A percentile compares a stretch with the other conserved stretches of the same genome.
phyloP scores from a whole-genome alignment of 37 sponge, comb jelly and placozoan species.

The Mnemiopsis leidyi region DNA sequence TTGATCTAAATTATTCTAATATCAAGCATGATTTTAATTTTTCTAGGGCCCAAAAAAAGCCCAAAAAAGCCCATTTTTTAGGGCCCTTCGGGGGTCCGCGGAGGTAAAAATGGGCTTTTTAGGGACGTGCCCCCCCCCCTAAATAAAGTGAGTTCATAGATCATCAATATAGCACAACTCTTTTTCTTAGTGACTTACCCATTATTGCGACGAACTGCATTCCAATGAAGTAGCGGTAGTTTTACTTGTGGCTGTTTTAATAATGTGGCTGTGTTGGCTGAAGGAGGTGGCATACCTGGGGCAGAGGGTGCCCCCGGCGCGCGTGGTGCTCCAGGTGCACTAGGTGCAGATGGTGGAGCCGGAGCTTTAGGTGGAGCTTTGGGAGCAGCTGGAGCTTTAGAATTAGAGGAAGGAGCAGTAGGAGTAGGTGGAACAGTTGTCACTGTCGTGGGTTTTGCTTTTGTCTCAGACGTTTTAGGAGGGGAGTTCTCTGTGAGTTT shows the following conservation, averaged over 20 bases:
- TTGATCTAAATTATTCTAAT: too few species aligned
- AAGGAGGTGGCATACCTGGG: not conserved
- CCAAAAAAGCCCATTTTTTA: too few species aligned
- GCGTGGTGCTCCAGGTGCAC: not conserved
- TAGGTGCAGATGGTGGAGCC: not conserved
- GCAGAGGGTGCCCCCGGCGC: not conserved
- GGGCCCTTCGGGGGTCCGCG: too few species aligned
- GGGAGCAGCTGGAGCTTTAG: not conserved
- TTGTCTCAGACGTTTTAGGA: not conserved
- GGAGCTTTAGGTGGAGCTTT: not conserved
- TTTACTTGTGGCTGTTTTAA: slow-evolving; percentile 42
- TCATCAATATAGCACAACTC: too few species aligned
- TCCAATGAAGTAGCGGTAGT: slow-evolving; percentile 58
- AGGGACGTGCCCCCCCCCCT: too few species aligned
- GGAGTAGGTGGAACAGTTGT: not conserved
- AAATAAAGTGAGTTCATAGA: too few species aligned
- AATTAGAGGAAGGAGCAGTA: not conserved
- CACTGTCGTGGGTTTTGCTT: not conserved
- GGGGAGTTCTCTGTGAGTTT: not conserved
- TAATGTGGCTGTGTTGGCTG: not conserved
- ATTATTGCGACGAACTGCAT: not conserved
- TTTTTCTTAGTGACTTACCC: too few species aligned
- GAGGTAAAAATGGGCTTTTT: too few species aligned
- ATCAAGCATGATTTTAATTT: too few species aligned
- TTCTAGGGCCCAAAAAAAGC: too few species aligned